These are phyloP conservation scores for Melospiza georgiana DNA, from an alignment of 2,113 vertebrate species.

Conservation along the genomic window DNA sequence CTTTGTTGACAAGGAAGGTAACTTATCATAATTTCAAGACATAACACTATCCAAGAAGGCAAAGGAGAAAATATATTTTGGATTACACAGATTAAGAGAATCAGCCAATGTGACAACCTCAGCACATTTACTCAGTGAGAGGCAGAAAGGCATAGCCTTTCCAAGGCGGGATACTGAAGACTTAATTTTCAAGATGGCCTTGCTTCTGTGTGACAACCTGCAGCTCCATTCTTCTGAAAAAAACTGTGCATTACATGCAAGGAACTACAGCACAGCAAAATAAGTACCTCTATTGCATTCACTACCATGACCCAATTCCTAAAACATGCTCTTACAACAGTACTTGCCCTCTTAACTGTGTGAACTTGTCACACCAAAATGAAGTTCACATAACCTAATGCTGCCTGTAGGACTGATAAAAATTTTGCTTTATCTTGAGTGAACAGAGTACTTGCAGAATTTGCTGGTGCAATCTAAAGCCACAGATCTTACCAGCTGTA, in stretches of 20 bases:
- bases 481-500: not conserved
- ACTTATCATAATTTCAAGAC: not conserved
- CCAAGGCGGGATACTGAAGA: not conserved
- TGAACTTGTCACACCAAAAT: not conserved
- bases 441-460: not conserved
- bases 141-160: not conserved
- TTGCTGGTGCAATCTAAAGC: not conserved
- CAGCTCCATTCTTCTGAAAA: not conserved
- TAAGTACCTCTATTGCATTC: not conserved
- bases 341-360: not conserved
- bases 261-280: accelerated
- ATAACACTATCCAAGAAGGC: not conserved
- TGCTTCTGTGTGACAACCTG: not conserved
- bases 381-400: not conserved
- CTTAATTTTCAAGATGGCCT: not conserved
- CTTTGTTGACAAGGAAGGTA: not conserved
- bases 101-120: not conserved
- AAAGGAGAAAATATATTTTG: not conserved
- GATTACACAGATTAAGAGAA: not conserved
- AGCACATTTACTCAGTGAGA: not conserved
- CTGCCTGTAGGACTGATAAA: not conserved
- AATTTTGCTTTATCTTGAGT: not conserved
- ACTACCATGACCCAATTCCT: not conserved
- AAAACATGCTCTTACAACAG: not conserved
- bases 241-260: not conserved